Base-by-base conservation (phyloP, 2,888 invertebrate species). In the Ophion obscuratus region DNA sequence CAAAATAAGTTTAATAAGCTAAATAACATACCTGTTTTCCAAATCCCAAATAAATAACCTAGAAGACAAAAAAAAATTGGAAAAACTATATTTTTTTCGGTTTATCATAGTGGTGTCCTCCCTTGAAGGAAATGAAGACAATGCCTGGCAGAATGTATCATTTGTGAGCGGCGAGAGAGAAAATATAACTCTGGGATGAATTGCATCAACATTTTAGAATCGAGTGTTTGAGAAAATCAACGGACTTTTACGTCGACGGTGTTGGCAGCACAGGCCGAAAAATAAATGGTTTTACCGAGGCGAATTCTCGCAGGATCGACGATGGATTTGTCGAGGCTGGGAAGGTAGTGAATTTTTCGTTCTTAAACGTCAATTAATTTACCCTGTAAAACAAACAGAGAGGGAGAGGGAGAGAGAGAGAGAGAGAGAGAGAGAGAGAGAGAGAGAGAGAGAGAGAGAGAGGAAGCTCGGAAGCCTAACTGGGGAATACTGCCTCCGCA, bases 281-380 rank as follows among this genome's bases (percentile, higher is more conserved):
- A 76, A 86, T 24, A 85, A 81, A 57, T 64, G 27, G 40, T 59
- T 53, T 14, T 71, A n/a, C 44, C 53, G 44, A 24, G 24, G 24
- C 67, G 11, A 44, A 53, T n/a, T 24, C 67, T 53, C 40, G 64
- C 17, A 76, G 66, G 44, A 79, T 80, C 80, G 71, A 61, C 66
- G 73, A 57, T 27, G 68, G 68, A 61, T 77, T 44, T 78, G 40
- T 44, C 44, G 78, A 78, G 67, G 47, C 47, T 59, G 66, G 81
- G 77, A 84, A 87, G 83, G 88, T 88, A 91, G 91, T 92, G 75
- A 92, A 91, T 91, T 92, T 92, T 91, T 92, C 90, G 88, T 88
- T 89, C 90, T 91, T 92, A 92, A 93, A 92, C 90, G 89, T 89
- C 91, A 91, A 93, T 93, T 93, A 92, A 93, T 93, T 93, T 92